phyloP scores from a whole-genome alignment of 2,888 invertebrate species.

The Schizaphis graminum region DNA sequence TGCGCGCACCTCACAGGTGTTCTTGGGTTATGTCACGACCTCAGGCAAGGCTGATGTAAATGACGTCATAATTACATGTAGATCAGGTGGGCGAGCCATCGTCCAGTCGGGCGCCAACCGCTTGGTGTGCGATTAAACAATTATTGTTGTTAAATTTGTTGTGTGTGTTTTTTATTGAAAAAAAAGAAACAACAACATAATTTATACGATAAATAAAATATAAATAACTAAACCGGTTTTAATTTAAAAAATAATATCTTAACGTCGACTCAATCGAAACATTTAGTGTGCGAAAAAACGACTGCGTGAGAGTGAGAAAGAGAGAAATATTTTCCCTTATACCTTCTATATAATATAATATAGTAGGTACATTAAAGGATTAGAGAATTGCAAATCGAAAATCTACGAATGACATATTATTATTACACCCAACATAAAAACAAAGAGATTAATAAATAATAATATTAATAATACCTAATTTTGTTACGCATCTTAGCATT shows the following conservation, averaged over 20 bases:
- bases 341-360: neutral
- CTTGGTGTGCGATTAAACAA: conserved; percentile 40
- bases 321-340: neutral
- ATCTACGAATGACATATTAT: neutral
- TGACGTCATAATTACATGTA: conserved; percentile 53
- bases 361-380: too few relatives aligned
- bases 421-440: neutral
- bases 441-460: neutral
- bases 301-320: neutral
- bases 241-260: conserved; percentile 32
- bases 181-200: conserved; percentile 41
- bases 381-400: neutral
- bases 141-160: conserved; percentile 51
- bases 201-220: conserved; percentile 50
- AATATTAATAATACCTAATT: neutral
- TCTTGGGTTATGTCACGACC: conserved; percentile 62
- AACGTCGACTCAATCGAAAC: conserved; percentile 6
- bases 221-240: conserved; percentile 53
- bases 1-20: conserved; percentile 38
- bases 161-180: conserved; percentile 24
- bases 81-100: conserved; percentile 48
- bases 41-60: conserved; percentile 51
- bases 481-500: neutral
- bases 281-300: neutral
- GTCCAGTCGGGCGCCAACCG: conserved; percentile 42